Percentiles rank a stretch among this genome's conserved stretches.
Conservation (phyloP, 2,113 vertebrate species). For the Lamprologus lemairii region DNA sequence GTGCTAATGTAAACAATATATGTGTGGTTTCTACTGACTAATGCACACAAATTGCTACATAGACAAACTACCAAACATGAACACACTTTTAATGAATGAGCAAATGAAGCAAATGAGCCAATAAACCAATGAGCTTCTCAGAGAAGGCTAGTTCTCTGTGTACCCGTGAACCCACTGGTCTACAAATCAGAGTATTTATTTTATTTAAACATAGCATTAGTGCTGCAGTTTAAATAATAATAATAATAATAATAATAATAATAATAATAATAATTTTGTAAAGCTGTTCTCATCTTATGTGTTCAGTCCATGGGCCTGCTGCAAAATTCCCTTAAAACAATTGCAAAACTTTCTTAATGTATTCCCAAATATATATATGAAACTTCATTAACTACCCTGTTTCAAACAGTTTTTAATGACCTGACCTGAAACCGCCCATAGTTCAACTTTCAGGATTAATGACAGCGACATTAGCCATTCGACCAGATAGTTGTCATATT, state of each 20-base stretch:
- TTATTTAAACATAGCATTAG: neutral
- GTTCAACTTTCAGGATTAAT: neutral
- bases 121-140: neutral
- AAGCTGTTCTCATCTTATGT: neutral
- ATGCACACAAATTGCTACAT: neutral
- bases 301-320: neutral
- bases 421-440: neutral
- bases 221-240: neutral
- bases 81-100: neutral
- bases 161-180: neutral
- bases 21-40: neutral
- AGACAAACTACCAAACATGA: neutral
- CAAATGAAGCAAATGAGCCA: neutral
- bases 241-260: neutral
- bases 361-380: neutral
- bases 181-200: neutral
- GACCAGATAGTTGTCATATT: neutral
- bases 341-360: neutral
- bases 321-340: neutral
- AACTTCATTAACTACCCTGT: neutral
- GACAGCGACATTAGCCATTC: neutral
- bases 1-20: accelerated
- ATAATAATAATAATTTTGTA: neutral
- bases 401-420: accelerated
- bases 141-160: neutral